Conservation (phyloP, 2,888 invertebrate species). For the Cephus nigrinus region DNA sequence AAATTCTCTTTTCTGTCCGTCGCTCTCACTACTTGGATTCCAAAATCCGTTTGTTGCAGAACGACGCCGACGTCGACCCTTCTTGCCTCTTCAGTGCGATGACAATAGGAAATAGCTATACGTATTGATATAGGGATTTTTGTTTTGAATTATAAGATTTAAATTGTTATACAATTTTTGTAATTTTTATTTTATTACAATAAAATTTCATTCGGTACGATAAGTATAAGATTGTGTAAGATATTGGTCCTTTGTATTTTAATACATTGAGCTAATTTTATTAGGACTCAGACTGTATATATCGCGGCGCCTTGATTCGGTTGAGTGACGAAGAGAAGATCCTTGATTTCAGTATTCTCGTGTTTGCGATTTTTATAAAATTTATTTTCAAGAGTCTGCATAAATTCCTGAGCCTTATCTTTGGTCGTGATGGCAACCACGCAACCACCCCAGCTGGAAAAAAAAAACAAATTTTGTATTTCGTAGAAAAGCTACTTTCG, state of each 20-base stretch:
- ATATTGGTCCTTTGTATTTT: no score
- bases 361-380: conserved; percentile 72
- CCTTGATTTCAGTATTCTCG: conserved; percentile 67
- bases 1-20: neutral
- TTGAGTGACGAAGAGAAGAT: conserved; percentile 79
- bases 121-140: no score
- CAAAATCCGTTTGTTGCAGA: neutral
- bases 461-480: neutral
- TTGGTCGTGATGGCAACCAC: conserved; percentile 85
- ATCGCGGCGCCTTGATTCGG: conserved; percentile 76
- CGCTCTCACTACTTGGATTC: neutral
- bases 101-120: no score
- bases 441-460: conserved; percentile 95
- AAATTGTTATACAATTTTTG: no score
- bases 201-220: no score
- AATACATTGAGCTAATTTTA: no score
- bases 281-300: conserved; percentile 50
- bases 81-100: no score
- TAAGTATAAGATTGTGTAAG: no score
- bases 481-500: no score
- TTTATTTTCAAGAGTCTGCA: conserved; percentile 75
- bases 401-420: conserved; percentile 75
- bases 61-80: no score
- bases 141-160: no score
- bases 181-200: no score